A percentile compares a stretch with the other conserved stretches of the same genome.
phyloP scores from a whole-genome alignment of 2,113 vertebrate genomes.

The Regulus satrapa region DNA sequence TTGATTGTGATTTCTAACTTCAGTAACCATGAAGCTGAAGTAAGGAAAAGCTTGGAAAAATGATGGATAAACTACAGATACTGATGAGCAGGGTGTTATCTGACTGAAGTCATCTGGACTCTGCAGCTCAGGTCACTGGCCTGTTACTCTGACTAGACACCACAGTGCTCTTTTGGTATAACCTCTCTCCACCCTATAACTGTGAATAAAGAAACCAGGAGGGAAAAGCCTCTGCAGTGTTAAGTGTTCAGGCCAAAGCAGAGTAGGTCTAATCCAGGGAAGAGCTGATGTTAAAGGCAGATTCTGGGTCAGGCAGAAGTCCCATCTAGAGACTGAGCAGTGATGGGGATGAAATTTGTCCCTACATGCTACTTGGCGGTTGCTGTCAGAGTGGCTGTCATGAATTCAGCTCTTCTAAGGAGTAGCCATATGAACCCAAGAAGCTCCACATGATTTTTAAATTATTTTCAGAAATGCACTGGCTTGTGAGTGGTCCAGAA shows the following conservation, averaged over 20 bases:
- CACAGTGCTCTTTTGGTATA: accelerated
- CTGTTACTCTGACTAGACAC: neutral
- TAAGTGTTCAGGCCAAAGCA: neutral
- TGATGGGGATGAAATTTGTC: neutral
- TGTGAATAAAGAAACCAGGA: neutral
- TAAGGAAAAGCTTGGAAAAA: neutral
- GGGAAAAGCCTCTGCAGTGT: neutral
- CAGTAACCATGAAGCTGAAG: neutral
- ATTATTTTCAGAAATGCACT: neutral
- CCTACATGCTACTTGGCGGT: accelerated
- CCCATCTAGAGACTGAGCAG: neutral
- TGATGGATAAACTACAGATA: neutral
- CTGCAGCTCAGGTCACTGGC: neutral
- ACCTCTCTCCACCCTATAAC: neutral
- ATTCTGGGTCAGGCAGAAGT: neutral
- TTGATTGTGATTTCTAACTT: neutral
- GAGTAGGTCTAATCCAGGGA: neutral
- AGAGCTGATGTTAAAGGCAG: neutral
- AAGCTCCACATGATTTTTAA: neutral
- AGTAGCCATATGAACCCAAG: neutral
- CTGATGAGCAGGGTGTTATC: neutral
- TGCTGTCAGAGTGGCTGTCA: accelerated
- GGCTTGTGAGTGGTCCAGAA: neutral
- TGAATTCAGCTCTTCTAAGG: neutral
- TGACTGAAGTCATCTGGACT: neutral